These are phyloP conservation scores for Diarsia brunnea DNA, from an alignment of 2,888 invertebrate genomes.

Conservation along the genomic window DNA sequence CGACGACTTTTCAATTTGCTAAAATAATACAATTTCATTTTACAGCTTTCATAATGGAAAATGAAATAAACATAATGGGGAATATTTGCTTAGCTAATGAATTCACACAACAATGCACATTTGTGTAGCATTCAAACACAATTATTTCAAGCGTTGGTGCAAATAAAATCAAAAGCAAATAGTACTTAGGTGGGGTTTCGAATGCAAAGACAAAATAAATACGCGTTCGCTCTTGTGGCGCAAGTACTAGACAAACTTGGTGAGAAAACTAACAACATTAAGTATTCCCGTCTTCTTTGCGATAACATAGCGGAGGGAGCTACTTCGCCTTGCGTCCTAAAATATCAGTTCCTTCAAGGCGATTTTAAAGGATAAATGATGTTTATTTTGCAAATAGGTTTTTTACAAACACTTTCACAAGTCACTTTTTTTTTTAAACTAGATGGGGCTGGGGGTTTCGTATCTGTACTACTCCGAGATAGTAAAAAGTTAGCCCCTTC, in stretches of 20 bases:
- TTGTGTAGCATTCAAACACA: conserved; percentile 8
- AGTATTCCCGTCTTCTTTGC: conserved; percentile 37
- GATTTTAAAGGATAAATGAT: conserved; percentile 31
- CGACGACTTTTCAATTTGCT: conserved; percentile 30
- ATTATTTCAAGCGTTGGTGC: conserved; percentile 13
- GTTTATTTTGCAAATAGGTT: too few species aligned
- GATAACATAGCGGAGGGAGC: conserved; percentile 33
- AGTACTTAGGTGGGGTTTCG: conserved; percentile 7
- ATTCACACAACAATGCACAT: conserved; percentile 1
- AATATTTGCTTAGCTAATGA: conserved; percentile 25
- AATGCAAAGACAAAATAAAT: conserved; percentile 53
- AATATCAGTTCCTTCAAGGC: conserved; percentile 32
- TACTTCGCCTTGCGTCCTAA: conserved; percentile 33
- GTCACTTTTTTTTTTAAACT: too few species aligned
- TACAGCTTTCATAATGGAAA: conserved; percentile 12
- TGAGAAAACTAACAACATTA: conserved; percentile 53
- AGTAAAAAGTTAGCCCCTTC: conserved; percentile 26
- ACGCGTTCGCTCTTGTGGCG: conserved; percentile 9
- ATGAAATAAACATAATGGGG: conserved; percentile 14
- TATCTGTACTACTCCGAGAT: too few species aligned
- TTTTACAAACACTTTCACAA: too few species aligned
- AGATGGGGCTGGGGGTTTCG: too few species aligned
- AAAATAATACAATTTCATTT: conserved; percentile 29
- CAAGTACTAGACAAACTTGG: conserved; percentile 49
- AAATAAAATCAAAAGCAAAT: conserved; percentile 31